A percentile compares a stretch with the other conserved stretches of the same genome.
phyloP scores from a whole-genome alignment of 30 jellyfish, hydroid and myxozoan genomes.

The Hydractinia echinata region DNA sequence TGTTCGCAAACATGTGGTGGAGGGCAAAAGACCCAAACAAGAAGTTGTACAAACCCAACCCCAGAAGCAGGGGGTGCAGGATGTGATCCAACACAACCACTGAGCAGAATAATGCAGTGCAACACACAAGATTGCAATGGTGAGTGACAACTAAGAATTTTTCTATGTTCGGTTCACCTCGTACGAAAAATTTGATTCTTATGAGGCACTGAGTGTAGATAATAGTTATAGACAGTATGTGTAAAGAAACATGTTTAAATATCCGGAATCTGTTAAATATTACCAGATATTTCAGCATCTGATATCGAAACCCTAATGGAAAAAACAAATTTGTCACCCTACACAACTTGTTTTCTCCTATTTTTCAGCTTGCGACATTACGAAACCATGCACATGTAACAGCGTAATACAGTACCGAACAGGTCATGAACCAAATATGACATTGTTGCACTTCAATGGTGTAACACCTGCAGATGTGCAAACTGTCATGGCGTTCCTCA shows the following conservation, averaged over 20 bases:
- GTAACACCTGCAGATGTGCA: neutral
- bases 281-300: no score
- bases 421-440: neutral
- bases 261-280: no score
- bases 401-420: neutral
- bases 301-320: no score
- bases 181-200: no score
- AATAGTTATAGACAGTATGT: no score
- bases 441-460: neutral
- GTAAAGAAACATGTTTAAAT: no score
- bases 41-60: conserved; percentile 39
- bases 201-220: no score
- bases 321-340: no score
- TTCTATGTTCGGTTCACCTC: no score
- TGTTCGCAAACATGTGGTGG: conserved; percentile 56
- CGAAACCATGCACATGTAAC: conserved; percentile 16
- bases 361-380: neutral
- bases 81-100: conserved; percentile 7
- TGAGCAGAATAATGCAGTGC: neutral
- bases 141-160: neutral
- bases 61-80: conserved; percentile 36
- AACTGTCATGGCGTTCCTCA: neutral
- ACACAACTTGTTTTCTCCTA: neutral
- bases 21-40: conserved; percentile 33
- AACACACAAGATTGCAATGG: conserved; percentile 13